A percentile compares a stretch with the other conserved stretches of the same genome.
Conservation (phyloP, 2,888 invertebrate genomes). For the Nomada ruficornis region DNA sequence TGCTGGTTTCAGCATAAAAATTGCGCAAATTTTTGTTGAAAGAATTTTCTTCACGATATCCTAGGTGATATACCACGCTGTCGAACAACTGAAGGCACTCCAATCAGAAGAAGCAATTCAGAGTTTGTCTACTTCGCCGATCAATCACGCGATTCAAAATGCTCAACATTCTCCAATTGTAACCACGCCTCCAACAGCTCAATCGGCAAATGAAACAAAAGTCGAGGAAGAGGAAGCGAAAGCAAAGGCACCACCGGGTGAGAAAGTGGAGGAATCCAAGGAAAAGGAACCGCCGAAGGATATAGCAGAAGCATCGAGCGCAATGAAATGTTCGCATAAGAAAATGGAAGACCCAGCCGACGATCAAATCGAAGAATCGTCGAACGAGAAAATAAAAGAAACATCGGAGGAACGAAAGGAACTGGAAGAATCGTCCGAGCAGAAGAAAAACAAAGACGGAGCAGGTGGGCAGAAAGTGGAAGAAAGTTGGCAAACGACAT, state of each 20-base stretch:
- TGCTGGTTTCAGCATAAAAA: no score
- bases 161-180: slow-evolving; percentile 34
- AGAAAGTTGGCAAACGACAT: neutral
- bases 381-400: neutral
- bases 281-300: neutral
- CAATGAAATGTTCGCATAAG: neutral
- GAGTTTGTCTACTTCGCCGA: slow-evolving; percentile 14
- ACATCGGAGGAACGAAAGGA: no score
- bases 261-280: neutral
- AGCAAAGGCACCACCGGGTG: neutral
- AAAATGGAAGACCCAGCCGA: neutral
- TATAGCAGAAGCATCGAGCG: neutral
- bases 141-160: slow-evolving; percentile 45
- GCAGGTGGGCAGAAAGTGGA: neutral
- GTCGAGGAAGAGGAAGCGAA: neutral
- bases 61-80: slow-evolving; percentile 80
- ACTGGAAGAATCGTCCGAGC: no score
- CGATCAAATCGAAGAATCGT: neutral
- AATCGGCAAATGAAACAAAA: neutral
- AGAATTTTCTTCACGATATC: neutral
- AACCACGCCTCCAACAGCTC: neutral
- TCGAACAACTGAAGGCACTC: slow-evolving; percentile 77
- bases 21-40: neutral
- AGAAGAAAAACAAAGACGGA: no score
- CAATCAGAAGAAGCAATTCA: slow-evolving; percentile 70